phyloP scores from a whole-genome alignment of 1,140 invertebrate species.

The Drosophila punjabiensis region DNA sequence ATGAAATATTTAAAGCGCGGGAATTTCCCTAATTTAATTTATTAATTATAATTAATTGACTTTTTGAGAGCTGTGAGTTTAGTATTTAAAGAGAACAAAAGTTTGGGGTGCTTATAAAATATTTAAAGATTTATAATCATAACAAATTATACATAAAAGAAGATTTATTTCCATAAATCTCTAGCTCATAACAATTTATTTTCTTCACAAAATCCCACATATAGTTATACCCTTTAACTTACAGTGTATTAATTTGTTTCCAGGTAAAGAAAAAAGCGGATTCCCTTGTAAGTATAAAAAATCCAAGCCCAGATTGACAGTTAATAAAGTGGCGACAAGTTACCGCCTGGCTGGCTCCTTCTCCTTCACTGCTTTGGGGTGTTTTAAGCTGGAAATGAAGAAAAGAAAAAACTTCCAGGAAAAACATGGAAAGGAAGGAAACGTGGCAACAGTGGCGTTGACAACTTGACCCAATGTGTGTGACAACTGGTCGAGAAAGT shows the following conservation, averaged over 20 bases:
- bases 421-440: constrained; percentile 18
- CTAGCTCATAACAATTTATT: neutral
- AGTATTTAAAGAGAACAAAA: neutral
- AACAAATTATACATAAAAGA: neutral
- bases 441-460: constrained; percentile 72
- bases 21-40: constrained; percentile 4
- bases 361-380: constrained; percentile 15
- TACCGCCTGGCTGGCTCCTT: constrained; percentile 56
- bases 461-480: constrained; percentile 76
- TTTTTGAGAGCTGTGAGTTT: neutral
- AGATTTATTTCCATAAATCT: neutral
- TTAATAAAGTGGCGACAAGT: constrained; percentile 81
- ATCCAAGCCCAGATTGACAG: constrained; percentile 69
- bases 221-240: neutral
- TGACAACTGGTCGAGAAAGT: constrained; percentile 67
- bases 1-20: neutral
- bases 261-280: neutral
- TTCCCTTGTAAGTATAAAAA: constrained; percentile 19
- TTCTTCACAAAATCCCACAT: neutral
- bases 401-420: neutral
- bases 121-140: neutral
- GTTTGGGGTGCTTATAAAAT: neutral
- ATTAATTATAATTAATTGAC: constrained; percentile 15
- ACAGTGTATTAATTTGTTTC: constrained; percentile 6
- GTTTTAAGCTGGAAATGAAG: constrained; percentile 13